Evolutionary conservation across 23 tunicate species (phyloP).

Genomic region (Diplosoma virens): DNA sequence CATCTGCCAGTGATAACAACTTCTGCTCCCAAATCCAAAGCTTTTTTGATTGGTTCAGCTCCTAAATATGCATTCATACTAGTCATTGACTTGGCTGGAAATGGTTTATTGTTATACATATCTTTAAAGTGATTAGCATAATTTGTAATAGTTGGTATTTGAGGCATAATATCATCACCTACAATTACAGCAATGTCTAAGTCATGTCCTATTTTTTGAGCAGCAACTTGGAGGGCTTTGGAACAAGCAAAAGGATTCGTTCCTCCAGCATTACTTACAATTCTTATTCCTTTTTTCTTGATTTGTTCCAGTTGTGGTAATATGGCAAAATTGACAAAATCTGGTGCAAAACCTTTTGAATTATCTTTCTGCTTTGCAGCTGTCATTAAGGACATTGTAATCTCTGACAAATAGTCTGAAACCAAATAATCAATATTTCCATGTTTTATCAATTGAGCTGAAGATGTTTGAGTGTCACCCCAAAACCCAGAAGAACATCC

Average conservation of each 20-base stretch:
- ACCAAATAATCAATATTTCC: constrained; percentile 86
- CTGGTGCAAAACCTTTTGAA: constrained; percentile 89
- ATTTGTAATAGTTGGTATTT: constrained; percentile 1
- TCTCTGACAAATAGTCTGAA: constrained; percentile 90
- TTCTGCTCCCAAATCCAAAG: constrained; percentile 86
- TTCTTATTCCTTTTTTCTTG: constrained; percentile 36
- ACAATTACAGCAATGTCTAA: constrained; percentile 53
- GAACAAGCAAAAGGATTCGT: constrained; percentile 91
- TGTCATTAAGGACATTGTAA: constrained; percentile 92
- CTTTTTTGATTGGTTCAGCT: constrained; percentile 67
- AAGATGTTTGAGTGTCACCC: constrained; percentile 85
- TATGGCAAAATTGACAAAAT: constrained; percentile 68
- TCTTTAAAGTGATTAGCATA: constrained; percentile 27
- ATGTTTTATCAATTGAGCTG: constrained; percentile 53
- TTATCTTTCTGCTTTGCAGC: constrained; percentile 68
- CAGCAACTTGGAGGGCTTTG: constrained; percentile 32
- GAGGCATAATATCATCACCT: constrained; percentile 74
- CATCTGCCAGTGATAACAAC: constrained; percentile 91
- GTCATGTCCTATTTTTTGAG: constrained; percentile 39
- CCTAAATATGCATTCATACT: constrained; percentile 98
- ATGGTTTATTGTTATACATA: constrained; percentile 29
- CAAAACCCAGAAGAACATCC: constrained; percentile 97
- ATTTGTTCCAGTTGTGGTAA: constrained; percentile 48
- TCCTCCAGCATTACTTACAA: constrained; percentile 96
- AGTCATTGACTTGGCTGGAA: constrained; percentile 63